phyloP scores from a whole-genome alignment of 2,888 invertebrate genomes.

The Augochlorella aurata region DNA sequence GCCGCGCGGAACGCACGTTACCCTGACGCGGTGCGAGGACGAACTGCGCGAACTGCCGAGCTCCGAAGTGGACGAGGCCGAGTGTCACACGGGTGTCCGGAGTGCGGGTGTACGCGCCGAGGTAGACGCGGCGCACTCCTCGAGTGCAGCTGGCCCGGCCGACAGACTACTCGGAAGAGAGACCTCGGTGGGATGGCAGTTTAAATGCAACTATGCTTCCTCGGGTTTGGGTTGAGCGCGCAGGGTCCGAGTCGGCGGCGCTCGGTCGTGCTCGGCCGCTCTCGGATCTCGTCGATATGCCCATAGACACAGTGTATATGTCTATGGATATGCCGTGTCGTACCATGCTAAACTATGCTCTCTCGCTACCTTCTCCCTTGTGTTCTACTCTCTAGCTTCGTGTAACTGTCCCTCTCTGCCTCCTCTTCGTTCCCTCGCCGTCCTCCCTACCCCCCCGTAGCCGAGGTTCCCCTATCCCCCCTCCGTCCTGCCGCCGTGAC shows the following conservation, averaged over 20 bases:
- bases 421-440: background rate
- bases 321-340: constrained; percentile 74
- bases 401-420: constrained; percentile 30
- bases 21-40: constrained; percentile 8
- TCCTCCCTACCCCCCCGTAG: background rate
- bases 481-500: background rate
- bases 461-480: background rate
- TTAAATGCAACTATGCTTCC: constrained; percentile 79
- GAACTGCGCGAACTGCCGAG: constrained; percentile 3
- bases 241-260: constrained; percentile 72
- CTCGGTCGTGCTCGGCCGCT: constrained; percentile 72
- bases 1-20: constrained; percentile 16
- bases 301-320: constrained; percentile 76
- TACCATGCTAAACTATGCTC: constrained; percentile 64
- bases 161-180: constrained; percentile 68
- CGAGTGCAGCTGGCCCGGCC: constrained; percentile 59
- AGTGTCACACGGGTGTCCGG: constrained; percentile 39
- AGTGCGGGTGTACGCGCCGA: constrained; percentile 37
- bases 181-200: constrained; percentile 75
- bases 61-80: constrained; percentile 3
- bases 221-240: constrained; percentile 76
- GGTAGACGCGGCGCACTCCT: constrained; percentile 22
- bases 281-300: constrained; percentile 80
- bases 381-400: constrained; percentile 40
- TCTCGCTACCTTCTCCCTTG: constrained; percentile 47